phyloP scores from a whole-genome alignment of 2,113 vertebrate genomes.

The Ibidorhyncha struthersii region DNA sequence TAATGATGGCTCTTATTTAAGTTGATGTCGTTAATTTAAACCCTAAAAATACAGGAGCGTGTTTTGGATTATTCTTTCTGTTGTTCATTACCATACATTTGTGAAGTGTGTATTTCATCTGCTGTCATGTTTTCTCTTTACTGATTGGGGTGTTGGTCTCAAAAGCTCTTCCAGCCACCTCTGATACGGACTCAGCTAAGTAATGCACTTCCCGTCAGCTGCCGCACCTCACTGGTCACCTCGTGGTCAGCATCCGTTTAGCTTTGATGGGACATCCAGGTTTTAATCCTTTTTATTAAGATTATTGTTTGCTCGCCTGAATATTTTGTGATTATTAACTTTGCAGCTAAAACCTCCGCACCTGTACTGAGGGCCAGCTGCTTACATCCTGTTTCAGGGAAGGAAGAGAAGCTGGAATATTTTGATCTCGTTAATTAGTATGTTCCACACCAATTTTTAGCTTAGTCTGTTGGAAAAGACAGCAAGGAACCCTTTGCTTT shows the following conservation, averaged over 20 bases:
- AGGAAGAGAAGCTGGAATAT: neutral
- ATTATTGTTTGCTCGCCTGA: neutral
- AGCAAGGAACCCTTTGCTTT: neutral
- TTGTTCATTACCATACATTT: neutral
- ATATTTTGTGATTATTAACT: neutral
- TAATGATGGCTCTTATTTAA: slow-evolving; percentile 34
- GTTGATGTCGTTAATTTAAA: slow-evolving; percentile 54
- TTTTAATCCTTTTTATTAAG: neutral
- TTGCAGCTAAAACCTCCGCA: neutral
- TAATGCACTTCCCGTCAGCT: neutral
- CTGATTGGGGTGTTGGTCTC: neutral
- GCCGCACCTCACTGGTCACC: rapidly evolving
- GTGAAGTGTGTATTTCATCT: neutral
- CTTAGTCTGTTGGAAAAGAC: neutral
- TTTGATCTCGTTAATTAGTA: slow-evolving; percentile 16
- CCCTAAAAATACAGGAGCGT: slow-evolving; percentile 50
- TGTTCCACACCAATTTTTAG: neutral
- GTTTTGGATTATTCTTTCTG: slow-evolving; percentile 6
- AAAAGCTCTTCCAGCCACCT: neutral
- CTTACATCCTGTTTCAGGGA: neutral
- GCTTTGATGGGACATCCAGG: neutral
- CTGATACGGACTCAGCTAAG: neutral
- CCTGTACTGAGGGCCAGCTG: neutral
- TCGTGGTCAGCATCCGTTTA: neutral
- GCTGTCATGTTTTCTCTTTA: neutral